Base-by-base conservation (phyloP, 2,113 vertebrate genomes). In the Hassar affinis region DNA sequence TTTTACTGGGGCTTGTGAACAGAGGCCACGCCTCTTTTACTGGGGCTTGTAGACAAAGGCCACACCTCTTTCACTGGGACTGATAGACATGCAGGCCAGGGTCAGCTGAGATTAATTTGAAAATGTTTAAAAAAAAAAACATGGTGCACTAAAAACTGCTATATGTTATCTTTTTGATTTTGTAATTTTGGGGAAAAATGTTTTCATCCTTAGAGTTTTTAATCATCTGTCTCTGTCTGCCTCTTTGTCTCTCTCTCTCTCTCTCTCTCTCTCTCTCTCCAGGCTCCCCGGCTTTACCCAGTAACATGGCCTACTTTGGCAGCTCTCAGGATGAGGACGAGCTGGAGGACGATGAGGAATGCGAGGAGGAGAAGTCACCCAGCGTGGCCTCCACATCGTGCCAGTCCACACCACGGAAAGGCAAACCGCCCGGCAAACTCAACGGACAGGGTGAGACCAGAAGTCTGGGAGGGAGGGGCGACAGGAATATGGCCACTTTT, bases 241-340 rank as follows among this genome's bases (percentile, higher is more conserved):
- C 38, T 42, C 38, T 42, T 6, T 17, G 66, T 59, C 75, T 27
- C 30, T 71, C 82, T 83, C 77, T 52, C 78, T 42, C 59, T 30
- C 69, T 68, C 47, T 59, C 79, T 61, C 82, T 79, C 3, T 57
- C 79, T 30, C 49, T 82, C 51, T 45, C 52, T 52, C 33, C 85
- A 99, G 98, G 96, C 93, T 99, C 97, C 85, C 91, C 96, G 82
- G 98, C 97, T 71, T 94, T 99, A 94, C 98, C 98, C 93, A 96
- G 92, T 93, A 97, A 94, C 94, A 97, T 99, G 97, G 95, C 96
- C 2, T 98, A 96, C 94, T 99, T 99, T 11, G 98, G 98, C 92
- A 97, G 96, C 92, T 99, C 98, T 95, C 97, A 98, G 94, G 97
- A 98, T 64, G 98, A 98, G 79, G 97, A 97, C 82, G 97, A 98